phyloP scores from a whole-genome alignment of 2,888 invertebrate species.

The Myathropa florea region DNA sequence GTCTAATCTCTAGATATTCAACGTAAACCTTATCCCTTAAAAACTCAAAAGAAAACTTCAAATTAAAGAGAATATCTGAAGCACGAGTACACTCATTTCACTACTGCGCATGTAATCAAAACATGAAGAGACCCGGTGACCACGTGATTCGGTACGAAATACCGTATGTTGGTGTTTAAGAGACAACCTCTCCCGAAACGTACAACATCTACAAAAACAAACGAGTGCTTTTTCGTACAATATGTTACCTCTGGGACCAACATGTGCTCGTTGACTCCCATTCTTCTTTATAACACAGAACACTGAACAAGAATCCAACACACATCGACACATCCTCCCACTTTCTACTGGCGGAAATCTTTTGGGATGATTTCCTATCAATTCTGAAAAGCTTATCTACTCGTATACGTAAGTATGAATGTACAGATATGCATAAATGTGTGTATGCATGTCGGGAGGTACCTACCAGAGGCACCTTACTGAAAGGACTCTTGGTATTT shows the following conservation, averaged over 20 bases:
- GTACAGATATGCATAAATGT: not conserved
- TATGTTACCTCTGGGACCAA: conserved; percentile 72
- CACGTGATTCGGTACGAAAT: conserved; percentile 52
- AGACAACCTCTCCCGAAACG: conserved; percentile 37
- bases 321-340: conserved; percentile 51
- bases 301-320: conserved; percentile 68
- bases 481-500: conserved; percentile 29
- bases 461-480: conserved; percentile 33
- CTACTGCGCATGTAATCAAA: conserved; percentile 50
- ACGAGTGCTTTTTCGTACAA: conserved; percentile 70
- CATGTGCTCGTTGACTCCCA: conserved; percentile 71
- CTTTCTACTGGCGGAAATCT: conserved; percentile 58
- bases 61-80: conserved; percentile 32
- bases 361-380: conserved; percentile 73
- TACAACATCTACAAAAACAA: conserved; percentile 61
- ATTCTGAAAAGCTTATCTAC: conserved; percentile 63
- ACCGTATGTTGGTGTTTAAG: conserved; percentile 35
- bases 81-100: conserved; percentile 21
- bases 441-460: not conserved
- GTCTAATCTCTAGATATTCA: conserved; percentile 46
- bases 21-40: conserved; percentile 35
- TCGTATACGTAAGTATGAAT: not conserved
- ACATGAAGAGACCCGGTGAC: conserved; percentile 38
- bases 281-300: conserved; percentile 44
- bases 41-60: not conserved